Base-by-base conservation (phyloP, 1,140 invertebrate species). In the Hesperophylax magnus region DNA sequence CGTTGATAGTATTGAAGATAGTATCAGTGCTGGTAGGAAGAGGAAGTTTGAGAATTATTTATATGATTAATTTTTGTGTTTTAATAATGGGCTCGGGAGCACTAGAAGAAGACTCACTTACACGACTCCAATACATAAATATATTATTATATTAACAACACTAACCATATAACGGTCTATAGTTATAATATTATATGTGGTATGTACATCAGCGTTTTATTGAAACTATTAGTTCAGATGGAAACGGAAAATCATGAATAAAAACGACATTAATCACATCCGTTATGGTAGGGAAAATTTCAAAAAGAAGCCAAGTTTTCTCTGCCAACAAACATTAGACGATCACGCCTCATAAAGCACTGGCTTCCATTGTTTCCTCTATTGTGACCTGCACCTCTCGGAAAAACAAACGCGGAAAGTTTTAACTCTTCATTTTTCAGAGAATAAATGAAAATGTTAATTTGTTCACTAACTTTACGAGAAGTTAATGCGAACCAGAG, bases 211-310 rank as follows among this genome's bases (percentile, higher is more conserved):
- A 52, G 17, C 17, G 67, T 56, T 27, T 20, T 58, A 20, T 47
- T 77, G 24, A 1, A 52, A 77, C 72, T 56, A 34, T 75, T 53
- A 58, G 58, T 56, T 39, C 71, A 27, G 9, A 31, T 4, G 24
- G n/a, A 77, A 80, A 79, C 56, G 79, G 79, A 78, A 81, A 77
- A 79, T 80, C 79, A 83, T 80, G 82, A 83, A 83, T 83, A 83
- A 83, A 83, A 81, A 83, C 47, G 67, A 61, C 82, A 81, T 83
- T 83, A 83, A 83, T 83, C 82, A 83, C 81, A 69, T 82, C 81
- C 82, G 78, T 31, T 71, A 67, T 77, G 39, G 60, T 27, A 17
- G 72, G 47, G 58, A 27, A 69, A 81, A 24, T 72, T 24, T 53
- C 7, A 54, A 75, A 79, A 71, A 71, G 65, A 8, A 69, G 77